A percentile compares a stretch with the other conserved stretches of the same genome.
Evolutionary conservation across 1,140 invertebrate genomes (phyloP).

Genomic region (Leptoteleia sp.): DNA sequence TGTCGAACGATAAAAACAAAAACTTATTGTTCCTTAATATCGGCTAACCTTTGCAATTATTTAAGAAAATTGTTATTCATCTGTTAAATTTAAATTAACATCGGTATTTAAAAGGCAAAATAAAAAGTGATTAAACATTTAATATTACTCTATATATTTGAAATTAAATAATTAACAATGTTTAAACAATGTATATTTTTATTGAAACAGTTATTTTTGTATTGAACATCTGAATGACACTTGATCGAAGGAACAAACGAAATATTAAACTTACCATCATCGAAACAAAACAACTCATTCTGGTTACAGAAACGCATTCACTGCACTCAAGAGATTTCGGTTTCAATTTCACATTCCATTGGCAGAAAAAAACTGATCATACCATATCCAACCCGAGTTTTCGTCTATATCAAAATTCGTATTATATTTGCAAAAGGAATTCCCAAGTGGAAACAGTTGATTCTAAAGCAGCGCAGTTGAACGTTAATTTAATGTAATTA

Average conservation of each 20-base stretch:
- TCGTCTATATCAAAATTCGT: conserved; percentile 31
- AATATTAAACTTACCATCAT: too few species aligned
- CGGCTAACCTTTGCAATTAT: conserved; percentile 19
- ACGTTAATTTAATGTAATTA: conserved; percentile 72
- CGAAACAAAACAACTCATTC: conserved; percentile 27
- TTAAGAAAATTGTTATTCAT: conserved; percentile 15
- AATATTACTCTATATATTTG: too few species aligned
- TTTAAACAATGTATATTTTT: too few species aligned
- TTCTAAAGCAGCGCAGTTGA: conserved; percentile 37
- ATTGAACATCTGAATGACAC: neutral
- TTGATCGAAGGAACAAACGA: neutral
- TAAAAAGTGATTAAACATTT: too few species aligned
- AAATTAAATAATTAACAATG: too few species aligned
- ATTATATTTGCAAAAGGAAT: conserved; percentile 14
- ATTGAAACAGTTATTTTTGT: too few species aligned
- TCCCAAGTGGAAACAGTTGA: conserved; percentile 26
- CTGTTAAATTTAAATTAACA: too few species aligned
- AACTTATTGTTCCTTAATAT: conserved; percentile 29
- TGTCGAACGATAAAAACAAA: conserved; percentile 4
- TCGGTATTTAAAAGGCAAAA: too few species aligned
- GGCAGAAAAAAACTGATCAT: conserved; percentile 20
- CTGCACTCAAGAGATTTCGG: conserved; percentile 4
- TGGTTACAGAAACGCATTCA: too few species aligned
- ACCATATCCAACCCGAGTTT: conserved; percentile 13
- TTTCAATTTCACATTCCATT: conserved; percentile 14